These are phyloP conservation scores for Chelidonichthys spinosus DNA, from an alignment of 2,797 vertebrate species.

Conservation along the genomic window DNA sequence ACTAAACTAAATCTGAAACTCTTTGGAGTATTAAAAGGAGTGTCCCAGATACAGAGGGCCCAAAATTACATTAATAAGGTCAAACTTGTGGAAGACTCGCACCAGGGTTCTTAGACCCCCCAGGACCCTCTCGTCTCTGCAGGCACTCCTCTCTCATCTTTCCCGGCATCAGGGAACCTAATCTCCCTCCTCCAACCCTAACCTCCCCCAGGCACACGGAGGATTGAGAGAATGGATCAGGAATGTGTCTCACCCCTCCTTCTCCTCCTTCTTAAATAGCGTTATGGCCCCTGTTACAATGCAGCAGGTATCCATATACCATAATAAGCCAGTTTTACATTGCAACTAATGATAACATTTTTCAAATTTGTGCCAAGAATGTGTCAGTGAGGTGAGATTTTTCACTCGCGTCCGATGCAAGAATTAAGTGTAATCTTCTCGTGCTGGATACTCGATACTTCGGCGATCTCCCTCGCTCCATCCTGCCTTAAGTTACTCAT, in stretches of 20 bases:
- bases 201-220: constrained; percentile 74
- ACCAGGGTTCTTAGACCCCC: constrained; percentile 40
- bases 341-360: constrained; percentile 26
- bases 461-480: not conserved
- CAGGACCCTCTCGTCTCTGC: constrained; percentile 55
- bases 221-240: constrained; percentile 70
- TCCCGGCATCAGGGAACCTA: constrained; percentile 76
- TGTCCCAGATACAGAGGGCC: constrained; percentile 7
- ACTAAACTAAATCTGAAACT: not conserved
- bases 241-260: constrained; percentile 70
- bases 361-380: constrained; percentile 34
- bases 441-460: constrained; percentile 27
- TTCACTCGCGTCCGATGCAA: not conserved
- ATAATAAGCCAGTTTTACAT: constrained; percentile 24
- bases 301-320: constrained; percentile 13
- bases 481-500: constrained; percentile 4
- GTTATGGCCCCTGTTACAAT: constrained; percentile 25
- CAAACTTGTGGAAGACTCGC: constrained; percentile 44
- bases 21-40: not conserved
- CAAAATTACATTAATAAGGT: constrained; percentile 49
- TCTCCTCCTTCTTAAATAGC: constrained; percentile 36
- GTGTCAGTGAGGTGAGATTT: constrained; percentile 19
- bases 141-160: constrained; percentile 70
- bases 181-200: constrained; percentile 70
- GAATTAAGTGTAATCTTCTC: constrained; percentile 30